Evolutionary conservation across 2,888 invertebrate genomes (phyloP), one percentile per base, ranked within the genome.

Genomic region (Pandemis cinnamomeana): DNA sequence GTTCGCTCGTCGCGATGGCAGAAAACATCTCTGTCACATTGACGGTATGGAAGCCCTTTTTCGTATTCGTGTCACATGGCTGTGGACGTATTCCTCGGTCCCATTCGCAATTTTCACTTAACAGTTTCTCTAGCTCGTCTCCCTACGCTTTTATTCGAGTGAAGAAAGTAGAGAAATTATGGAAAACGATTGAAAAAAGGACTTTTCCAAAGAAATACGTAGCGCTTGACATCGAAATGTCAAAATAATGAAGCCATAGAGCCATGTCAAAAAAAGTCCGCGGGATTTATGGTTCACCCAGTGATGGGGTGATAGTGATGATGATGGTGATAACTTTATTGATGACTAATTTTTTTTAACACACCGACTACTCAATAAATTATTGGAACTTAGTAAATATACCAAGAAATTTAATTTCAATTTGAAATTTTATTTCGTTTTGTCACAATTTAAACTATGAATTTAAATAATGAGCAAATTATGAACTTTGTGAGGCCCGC

Each of bases 1-100:
- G 89, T 86, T 89, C 90, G 88, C 84, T 88, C 88, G 93, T 91
- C 92, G 89, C 81, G 91, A 92, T 92, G 91, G 92, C 91, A 93
- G 92, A 92, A 94, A 93, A 94, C 93, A 94, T 94, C 91, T 93
- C 93, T 93, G 93, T 93, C 93, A 94, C 93, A 93, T 92, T 93
- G 93, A 93, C 93, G 92, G 89, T 93, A 91, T 92, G 91, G 90
- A 91, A 91, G 89, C 90, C 90, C 91, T 91, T 92, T 93, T 93
- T 93, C 92, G 93, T 93, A 94, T 93, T 93, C 93, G 93, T 94
- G 93, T 94, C 93, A 93, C 94, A 94, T 94, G 94, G 89, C 91
- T 93, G 89, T 92, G 87, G 90, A 85, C 86, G 89, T 90, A 88
- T 92, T 90, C 89, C 88, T 87, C 83, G 81, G 82, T 81, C 85